Evolutionary conservation across 2,113 vertebrate species (phyloP), one percentile per base, ranked within the genome.

Genomic region (Toxotes chatareus): DNA sequence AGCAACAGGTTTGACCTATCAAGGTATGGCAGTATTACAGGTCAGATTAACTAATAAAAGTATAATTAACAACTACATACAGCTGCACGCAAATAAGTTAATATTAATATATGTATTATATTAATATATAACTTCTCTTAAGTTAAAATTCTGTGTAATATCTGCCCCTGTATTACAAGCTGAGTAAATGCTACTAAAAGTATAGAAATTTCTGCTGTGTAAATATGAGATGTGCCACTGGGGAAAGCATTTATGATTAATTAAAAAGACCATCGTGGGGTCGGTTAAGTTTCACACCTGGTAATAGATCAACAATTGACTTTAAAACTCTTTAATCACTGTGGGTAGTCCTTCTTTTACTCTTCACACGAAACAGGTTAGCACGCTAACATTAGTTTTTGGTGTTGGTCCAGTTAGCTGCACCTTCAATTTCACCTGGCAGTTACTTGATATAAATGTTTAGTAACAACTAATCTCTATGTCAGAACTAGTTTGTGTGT

Each of bases 1-100:
- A 87, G 86, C 68, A 93, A 88, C 46, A 46, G 19, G 44, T 17
- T 53, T 67, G 49, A 71, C 36, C 40, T 64, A 61, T 66, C 53
- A 38, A 73, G 64, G 63, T 62, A 14, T 23, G 27, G 10, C 3
- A n/a, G 21, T 62, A 8, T 40, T 44, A 42, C 34, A 62, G 34
- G 62, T 60, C 34, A 64, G n/a, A 73, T 60, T 62, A 78, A 46
- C 53, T 27, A 27, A 27, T 27, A 53, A 62, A 36, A 32, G 31
- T 66, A 38, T 46, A 53, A 27, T 27, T 27, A 27, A 27, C 27
- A 60, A 76, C 17, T 73, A 42, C 42, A 16, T 21, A 10, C 6
- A 69, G 42, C 42, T 46, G 40, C 5, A 23, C 69, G 8, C 31
- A 47, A 65, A 59, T 31, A 27, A 27, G 27, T 27, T 27, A 27